A percentile compares a stretch with the other conserved stretches of the same genome.
Evolutionary conservation across 2,888 invertebrate species (phyloP).

Genomic region (Esperia sulphurella): DNA sequence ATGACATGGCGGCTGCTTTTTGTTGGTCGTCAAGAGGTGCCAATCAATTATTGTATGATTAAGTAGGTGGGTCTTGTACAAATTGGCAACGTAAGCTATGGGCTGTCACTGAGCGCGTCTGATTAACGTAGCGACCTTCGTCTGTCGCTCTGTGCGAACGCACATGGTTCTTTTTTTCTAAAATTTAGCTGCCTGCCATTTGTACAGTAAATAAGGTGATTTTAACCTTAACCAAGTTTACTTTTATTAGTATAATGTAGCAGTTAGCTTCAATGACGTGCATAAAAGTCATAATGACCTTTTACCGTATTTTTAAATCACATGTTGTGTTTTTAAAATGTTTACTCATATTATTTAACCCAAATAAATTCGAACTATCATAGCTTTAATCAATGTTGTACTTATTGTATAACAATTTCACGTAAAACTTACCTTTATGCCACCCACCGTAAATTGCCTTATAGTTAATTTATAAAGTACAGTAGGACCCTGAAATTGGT

Average conservation of each 20-base stretch:
- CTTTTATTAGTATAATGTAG: slow-evolving; percentile 2
- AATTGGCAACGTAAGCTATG: slow-evolving; percentile 41
- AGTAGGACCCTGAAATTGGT: no score
- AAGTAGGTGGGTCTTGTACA: slow-evolving; percentile 44
- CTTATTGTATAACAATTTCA: no score
- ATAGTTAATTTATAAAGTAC: no score
- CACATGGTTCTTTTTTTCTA: slow-evolving; percentile 42
- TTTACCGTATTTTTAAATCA: not conserved
- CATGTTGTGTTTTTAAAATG: not conserved
- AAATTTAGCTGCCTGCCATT: not conserved
- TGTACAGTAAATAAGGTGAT: not conserved
- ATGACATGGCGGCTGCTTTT: slow-evolving; percentile 25
- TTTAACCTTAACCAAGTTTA: slow-evolving; percentile 9
- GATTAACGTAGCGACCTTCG: slow-evolving; percentile 44
- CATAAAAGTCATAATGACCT: not conserved
- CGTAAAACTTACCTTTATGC: no score
- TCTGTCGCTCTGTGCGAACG: slow-evolving; percentile 47
- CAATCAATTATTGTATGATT: slow-evolving; percentile 53
- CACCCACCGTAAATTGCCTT: no score
- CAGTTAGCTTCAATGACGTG: not conserved
- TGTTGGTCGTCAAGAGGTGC: slow-evolving; percentile 38
- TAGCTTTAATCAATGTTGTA: no score
- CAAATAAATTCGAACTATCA: not conserved
- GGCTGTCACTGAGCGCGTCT: slow-evolving; percentile 33
- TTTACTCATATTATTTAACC: not conserved